A percentile compares a stretch with the other conserved stretches of the same genome.
phyloP scores from a whole-genome alignment of 2,797 vertebrate genomes.

The Enteromius trimaculatus region DNA sequence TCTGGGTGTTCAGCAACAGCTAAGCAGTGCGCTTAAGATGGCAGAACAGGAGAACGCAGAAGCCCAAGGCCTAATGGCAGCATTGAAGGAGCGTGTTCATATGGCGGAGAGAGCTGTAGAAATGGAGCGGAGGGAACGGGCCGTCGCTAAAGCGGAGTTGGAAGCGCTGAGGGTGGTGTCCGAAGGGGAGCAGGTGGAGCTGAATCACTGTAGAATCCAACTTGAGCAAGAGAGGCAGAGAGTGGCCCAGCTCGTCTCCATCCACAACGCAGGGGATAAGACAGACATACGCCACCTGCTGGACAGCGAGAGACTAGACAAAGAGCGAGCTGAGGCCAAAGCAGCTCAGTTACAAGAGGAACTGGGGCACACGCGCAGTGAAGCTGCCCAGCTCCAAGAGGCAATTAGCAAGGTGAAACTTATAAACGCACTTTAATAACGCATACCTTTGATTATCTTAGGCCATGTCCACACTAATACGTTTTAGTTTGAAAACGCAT shows the following conservation, averaged over 20 bases:
- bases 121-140: slow-evolving; percentile 82
- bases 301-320: slow-evolving; percentile 83
- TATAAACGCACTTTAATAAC: not conserved
- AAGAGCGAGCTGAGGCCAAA: slow-evolving; percentile 81
- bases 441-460: not conserved
- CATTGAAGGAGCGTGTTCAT: slow-evolving; percentile 85
- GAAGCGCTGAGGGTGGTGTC: slow-evolving; percentile 80
- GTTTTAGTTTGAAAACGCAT: too few species aligned
- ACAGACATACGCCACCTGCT: slow-evolving; percentile 84
- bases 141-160: slow-evolving; percentile 73
- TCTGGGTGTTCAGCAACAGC: slow-evolving; percentile 86
- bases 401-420: slow-evolving; percentile 80
- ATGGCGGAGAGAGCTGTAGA: slow-evolving; percentile 84
- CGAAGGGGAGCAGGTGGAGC: slow-evolving; percentile 80
- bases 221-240: slow-evolving; percentile 86
- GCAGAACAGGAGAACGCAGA: slow-evolving; percentile 89
- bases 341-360: slow-evolving; percentile 82
- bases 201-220: slow-evolving; percentile 80
- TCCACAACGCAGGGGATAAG: slow-evolving; percentile 83
- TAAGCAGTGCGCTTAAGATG: slow-evolving; percentile 88
- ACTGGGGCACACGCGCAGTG: slow-evolving; percentile 79
- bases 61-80: slow-evolving; percentile 85
- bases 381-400: slow-evolving; percentile 80
- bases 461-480: not conserved
- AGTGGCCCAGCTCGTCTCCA: slow-evolving; percentile 82